phyloP scores from a whole-genome alignment of 1,140 invertebrate species.

The Drosophila lacertosa region DNA sequence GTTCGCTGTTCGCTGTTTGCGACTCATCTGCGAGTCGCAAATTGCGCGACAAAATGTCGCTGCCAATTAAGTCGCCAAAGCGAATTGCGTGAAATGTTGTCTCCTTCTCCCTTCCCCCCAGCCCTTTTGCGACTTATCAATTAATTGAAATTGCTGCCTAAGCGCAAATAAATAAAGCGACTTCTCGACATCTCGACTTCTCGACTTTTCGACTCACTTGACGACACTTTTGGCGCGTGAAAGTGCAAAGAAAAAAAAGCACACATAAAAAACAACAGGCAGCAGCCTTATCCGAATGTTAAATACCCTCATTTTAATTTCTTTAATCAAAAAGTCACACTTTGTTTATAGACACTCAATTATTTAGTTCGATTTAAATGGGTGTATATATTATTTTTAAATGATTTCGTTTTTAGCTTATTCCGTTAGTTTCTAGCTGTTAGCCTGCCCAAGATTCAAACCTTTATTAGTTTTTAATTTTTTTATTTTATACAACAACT shows the following conservation, averaged over 20 bases:
- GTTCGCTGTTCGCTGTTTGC: background rate
- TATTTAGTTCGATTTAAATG: too few species aligned
- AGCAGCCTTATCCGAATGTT: background rate
- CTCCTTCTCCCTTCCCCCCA: background rate
- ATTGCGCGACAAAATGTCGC: constrained; percentile 65
- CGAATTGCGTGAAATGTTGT: constrained; percentile 71
- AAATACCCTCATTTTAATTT: too few species aligned
- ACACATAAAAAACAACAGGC: constrained; percentile 4
- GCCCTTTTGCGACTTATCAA: constrained; percentile 63
- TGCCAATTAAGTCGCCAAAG: constrained; percentile 68
- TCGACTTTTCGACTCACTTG: constrained; percentile 42
- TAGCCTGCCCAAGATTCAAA: too few species aligned
- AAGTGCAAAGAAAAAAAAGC: too few species aligned
- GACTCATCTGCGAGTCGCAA: too few species aligned
- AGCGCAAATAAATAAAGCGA: constrained; percentile 77
- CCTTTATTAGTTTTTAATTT: too few species aligned
- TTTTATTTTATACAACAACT: too few species aligned
- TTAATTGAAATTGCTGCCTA: constrained; percentile 79
- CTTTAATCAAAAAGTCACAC: too few species aligned
- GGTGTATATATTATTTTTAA: too few species aligned
- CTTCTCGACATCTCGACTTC: constrained; percentile 13
- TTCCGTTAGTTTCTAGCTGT: too few species aligned
- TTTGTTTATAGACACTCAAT: too few species aligned
- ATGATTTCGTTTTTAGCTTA: too few species aligned
- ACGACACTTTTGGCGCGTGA: constrained; percentile 53